These are phyloP conservation scores for Cistogaster globosa DNA, from an alignment of 2,888 invertebrate species.

Conservation along the genomic window DNA sequence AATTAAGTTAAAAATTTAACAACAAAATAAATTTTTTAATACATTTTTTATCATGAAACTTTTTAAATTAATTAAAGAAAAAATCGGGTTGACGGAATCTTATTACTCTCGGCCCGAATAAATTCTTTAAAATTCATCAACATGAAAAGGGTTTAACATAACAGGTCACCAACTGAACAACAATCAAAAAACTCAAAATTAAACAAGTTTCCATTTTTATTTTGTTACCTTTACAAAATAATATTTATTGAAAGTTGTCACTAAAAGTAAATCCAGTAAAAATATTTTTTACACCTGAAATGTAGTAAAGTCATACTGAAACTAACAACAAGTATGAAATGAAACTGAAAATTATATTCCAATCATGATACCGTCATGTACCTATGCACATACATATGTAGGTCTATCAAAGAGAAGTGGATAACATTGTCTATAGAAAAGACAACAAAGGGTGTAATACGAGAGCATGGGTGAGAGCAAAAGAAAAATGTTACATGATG, in stretches of 20 bases:
- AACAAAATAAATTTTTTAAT: no score
- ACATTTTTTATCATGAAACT: no score
- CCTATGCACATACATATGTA: not conserved
- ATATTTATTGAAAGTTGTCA: conserved; percentile 31
- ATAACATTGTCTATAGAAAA: conserved; percentile 16
- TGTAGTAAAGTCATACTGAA: not conserved
- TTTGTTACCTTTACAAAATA: not conserved
- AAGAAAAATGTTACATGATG: conserved; percentile 42
- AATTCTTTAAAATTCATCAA: conserved; percentile 15
- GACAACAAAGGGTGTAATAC: conserved; percentile 14
- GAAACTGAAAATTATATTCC: conserved; percentile 13
- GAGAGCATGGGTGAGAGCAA: conserved; percentile 3
- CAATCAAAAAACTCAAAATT: conserved; percentile 19
- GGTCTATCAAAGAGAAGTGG: not conserved
- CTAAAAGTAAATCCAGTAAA: conserved; percentile 42
- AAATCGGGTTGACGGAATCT: no score
- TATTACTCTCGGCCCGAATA: no score
- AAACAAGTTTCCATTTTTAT: not conserved
- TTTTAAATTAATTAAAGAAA: no score
- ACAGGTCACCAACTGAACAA: not conserved
- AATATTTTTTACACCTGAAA: conserved; percentile 1
- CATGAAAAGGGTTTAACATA: conserved; percentile 9
- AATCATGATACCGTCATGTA: conserved; percentile 1
- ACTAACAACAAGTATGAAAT: not conserved
- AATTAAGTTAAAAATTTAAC: no score